phyloP scores from a whole-genome alignment of 1,140 invertebrate species.

The Solen grandis region DNA sequence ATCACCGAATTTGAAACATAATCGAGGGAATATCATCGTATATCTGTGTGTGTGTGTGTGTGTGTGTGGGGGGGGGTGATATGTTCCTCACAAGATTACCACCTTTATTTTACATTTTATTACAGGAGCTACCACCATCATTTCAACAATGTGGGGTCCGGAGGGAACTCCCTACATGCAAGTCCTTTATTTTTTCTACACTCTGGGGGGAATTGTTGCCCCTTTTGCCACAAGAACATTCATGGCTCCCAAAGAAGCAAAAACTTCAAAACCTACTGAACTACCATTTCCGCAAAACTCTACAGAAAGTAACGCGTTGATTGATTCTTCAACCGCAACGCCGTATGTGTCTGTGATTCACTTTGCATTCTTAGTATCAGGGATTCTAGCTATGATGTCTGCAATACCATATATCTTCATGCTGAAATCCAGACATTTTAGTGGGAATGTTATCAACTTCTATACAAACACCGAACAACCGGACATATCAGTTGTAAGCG shows the following conservation, averaged over 20 bases:
- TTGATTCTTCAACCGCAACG: neutral
- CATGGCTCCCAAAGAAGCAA: neutral
- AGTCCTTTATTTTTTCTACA: slow-evolving; percentile 45
- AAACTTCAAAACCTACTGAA: neutral
- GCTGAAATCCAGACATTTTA: neutral
- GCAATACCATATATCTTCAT: neutral
- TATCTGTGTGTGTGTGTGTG: neutral
- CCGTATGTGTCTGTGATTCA: neutral
- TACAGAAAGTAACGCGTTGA: neutral
- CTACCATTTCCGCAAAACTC: neutral
- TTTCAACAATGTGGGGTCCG: slow-evolving; percentile 80
- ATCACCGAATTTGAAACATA: neutral
- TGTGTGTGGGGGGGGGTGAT: neutral
- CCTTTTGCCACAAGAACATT: slow-evolving; percentile 55
- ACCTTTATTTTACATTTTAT: slow-evolving; percentile 19
- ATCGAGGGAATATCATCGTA: neutral
- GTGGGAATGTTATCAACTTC: slow-evolving; percentile 6
- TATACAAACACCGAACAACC: neutral
- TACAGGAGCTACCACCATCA: slow-evolving; percentile 81
- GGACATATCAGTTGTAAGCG: neutral
- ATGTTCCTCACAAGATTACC: neutral
- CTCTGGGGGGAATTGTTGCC: slow-evolving; percentile 37
- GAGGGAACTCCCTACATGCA: slow-evolving; percentile 67
- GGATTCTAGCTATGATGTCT: neutral
- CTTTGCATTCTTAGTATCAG: neutral